Base-by-base conservation (phyloP, 37 sponge, comb jelly and placozoan genomes). In the Haliclona indistincta region DNA sequence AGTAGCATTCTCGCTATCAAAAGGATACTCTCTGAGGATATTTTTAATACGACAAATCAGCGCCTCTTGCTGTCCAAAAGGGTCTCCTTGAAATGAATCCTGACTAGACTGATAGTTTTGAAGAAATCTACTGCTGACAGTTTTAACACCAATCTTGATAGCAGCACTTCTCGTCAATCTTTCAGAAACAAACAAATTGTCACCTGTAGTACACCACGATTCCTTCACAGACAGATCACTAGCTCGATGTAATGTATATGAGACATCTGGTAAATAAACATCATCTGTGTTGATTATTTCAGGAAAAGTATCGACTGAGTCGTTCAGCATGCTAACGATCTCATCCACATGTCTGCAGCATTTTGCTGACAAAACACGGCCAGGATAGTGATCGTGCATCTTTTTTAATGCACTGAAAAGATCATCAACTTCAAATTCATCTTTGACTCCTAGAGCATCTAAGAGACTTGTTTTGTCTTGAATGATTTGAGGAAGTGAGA, bases 381-480 rank as follows among this genome's bases (percentile, higher is more conserved):
- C n/a, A n/a, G n/a, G n/a, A n/a, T n/a, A n/a, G n/a, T n/a, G n/a
- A 19, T 70, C 62, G 4, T 55, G 42, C 83, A 91, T 91, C 34
- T 51, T 54, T n/a, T 79, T 20, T 10, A 91, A 56, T 38, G 82
- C 88, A 29, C 2, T 25, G 29, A 75, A 23, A 34, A 54, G 32
- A 52, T 91, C 92, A 56, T 43, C 43, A 10, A 56, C 8, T 3
- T 44, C 34, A 69, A 87, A 83, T 0, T n/a, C 0, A 15, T 60
- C 28, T 44, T 78, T 77, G 3, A 91, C 62, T 13, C 56, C 11
- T 1, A 86, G 71, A 45, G 43, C 34, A 58, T 56, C 40, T 33
- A 58, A 23, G 15, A 91, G 56, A 1, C 55, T 38, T 3, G 45
- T 1, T 35, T 68, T 71, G 23, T 60, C 19, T 1, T 13, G 0